These are phyloP conservation scores for Tachysurus fulvidraco DNA, from an alignment of 2,113 vertebrate genomes.

Conservation along the genomic window DNA sequence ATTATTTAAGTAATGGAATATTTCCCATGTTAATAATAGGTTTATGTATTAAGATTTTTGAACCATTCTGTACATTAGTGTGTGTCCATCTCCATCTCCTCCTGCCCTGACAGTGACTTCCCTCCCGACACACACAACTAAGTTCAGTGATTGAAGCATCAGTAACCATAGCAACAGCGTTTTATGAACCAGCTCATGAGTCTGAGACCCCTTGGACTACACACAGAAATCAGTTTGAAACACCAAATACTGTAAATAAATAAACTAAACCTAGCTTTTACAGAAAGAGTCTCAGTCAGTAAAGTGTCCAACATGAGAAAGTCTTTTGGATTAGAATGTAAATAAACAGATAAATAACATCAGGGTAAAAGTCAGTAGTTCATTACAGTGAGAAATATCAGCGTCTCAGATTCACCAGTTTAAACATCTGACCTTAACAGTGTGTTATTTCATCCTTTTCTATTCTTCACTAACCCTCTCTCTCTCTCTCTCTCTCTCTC, in stretches of 20 bases:
- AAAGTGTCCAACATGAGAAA: too few relatives aligned
- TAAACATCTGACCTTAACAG: too few relatives aligned
- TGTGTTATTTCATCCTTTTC: too few relatives aligned
- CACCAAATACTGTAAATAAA: too few relatives aligned
- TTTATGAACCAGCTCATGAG: background rate
- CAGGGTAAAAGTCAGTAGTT: too few relatives aligned
- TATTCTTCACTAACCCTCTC: background rate
- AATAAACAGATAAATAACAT: too few relatives aligned
- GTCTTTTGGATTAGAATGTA: too few relatives aligned
- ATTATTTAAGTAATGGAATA: background rate
- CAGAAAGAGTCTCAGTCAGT: too few relatives aligned
- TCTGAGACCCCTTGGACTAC: background rate
- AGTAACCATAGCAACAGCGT: slow-evolving; percentile 36
- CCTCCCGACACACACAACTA: slow-evolving; percentile 37
- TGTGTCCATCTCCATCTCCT: background rate
- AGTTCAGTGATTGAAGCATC: slow-evolving; percentile 32
- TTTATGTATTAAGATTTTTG: background rate
- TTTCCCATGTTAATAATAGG: too few relatives aligned
- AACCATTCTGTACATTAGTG: background rate
- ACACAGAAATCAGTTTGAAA: background rate
- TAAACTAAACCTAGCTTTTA: too few relatives aligned
- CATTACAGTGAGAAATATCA: too few relatives aligned
- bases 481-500: background rate
- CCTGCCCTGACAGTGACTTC: background rate
- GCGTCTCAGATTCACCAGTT: too few relatives aligned